Percentiles rank a stretch among this genome's conserved stretches.
These are phyloP conservation scores for Paralichthys olivaceus DNA, from an alignment of 2,113 vertebrate species.

Conservation along the genomic window DNA sequence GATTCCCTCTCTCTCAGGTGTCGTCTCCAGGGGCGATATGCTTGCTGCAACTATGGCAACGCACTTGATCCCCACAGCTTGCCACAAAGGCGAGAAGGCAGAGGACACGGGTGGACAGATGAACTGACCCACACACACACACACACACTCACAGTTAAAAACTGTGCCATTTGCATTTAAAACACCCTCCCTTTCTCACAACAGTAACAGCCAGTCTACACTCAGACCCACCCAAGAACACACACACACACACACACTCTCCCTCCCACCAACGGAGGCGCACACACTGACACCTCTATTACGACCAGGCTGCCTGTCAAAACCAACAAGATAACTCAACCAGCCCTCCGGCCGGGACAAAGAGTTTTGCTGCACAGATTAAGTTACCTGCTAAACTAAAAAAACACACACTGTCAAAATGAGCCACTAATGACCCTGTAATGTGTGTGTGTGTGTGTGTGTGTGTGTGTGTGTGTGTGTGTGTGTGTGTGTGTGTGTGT, in stretches of 20 bases:
- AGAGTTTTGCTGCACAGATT: slow-evolving; percentile 35
- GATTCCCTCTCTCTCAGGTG: slow-evolving; percentile 62
- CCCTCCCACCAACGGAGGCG: background rate
- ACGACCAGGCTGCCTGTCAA: slow-evolving; percentile 54
- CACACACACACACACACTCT: slow-evolving; percentile 1
- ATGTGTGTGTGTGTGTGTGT: slow-evolving; percentile 14
- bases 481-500: slow-evolving; percentile 16
- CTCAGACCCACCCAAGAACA: background rate
- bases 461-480: slow-evolving; percentile 12
- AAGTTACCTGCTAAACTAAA: slow-evolving; percentile 54
- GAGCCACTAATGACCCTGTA: slow-evolving; percentile 23
- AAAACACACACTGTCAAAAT: slow-evolving; percentile 37
- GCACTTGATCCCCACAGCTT: slow-evolving; percentile 64
- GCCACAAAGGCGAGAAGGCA: slow-evolving; percentile 62
- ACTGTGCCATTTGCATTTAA: background rate
- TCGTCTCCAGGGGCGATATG: slow-evolving; percentile 57
- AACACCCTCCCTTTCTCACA: background rate
- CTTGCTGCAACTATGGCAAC: slow-evolving; percentile 64
- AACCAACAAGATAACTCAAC: slow-evolving; percentile 46
- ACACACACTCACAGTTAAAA: background rate
- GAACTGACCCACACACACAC: background rate
- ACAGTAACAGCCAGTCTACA: background rate
- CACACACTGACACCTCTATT: slow-evolving; percentile 61
- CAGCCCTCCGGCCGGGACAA: slow-evolving; percentile 45
- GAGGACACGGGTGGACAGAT: slow-evolving; percentile 10